These are phyloP conservation scores for Aphidoletes aphidimyza DNA, from an alignment of 2,888 invertebrate genomes.

Conservation along the genomic window DNA sequence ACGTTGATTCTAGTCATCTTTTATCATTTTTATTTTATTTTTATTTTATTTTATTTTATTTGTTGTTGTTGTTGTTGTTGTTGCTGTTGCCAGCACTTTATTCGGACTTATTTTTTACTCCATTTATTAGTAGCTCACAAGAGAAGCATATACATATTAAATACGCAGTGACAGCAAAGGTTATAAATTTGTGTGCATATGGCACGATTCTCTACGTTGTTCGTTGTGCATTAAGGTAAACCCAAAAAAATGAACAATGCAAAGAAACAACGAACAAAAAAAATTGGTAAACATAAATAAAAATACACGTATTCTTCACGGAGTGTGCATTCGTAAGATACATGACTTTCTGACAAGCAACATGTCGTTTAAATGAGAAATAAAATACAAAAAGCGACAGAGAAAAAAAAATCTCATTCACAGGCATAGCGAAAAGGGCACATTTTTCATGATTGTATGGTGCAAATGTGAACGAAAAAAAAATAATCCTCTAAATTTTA, in stretches of 20 bases:
- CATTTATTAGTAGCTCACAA: background rate
- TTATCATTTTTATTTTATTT: background rate
- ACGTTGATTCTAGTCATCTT: background rate
- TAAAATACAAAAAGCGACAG: slow-evolving; percentile 24
- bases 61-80: no score
- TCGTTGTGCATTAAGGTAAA: slow-evolving; percentile 28
- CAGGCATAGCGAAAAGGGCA: background rate
- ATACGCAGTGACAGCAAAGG: background rate
- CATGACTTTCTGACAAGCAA: slow-evolving; percentile 55
- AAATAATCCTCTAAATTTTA: slow-evolving; percentile 21
- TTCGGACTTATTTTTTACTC: background rate
- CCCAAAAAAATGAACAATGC: background rate
- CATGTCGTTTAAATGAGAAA: slow-evolving; percentile 55
- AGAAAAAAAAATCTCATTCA: background rate
- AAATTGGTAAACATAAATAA: slow-evolving; percentile 10
- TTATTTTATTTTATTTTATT: background rate
- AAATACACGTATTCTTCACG: background rate
- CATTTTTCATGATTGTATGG: background rate
- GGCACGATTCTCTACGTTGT: background rate
- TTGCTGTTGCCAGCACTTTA: no score
- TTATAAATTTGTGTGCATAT: slow-evolving; percentile 49
- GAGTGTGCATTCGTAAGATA: background rate
- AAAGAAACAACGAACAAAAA: background rate
- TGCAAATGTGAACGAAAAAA: background rate
- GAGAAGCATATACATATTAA: slow-evolving; percentile 3